Percentiles rank a stretch among this genome's conserved stretches.
Evolutionary conservation across 2,888 invertebrate genomes (phyloP).

Genomic region (Dioctria rufipes): DNA sequence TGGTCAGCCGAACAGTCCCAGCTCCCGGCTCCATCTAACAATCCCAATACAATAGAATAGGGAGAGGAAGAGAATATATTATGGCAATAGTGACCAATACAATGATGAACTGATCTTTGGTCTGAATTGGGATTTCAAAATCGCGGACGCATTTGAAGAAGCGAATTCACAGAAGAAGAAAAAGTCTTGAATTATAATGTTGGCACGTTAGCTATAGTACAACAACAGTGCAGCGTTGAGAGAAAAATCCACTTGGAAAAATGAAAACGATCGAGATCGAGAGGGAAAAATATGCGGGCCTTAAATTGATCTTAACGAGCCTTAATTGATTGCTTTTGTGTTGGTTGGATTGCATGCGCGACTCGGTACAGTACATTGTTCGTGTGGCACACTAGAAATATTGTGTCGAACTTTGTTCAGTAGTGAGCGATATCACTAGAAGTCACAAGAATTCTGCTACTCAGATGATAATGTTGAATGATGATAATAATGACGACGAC

Average conservation of each 20-base stretch:
- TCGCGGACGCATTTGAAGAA: constrained; percentile 54
- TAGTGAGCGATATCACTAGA: background rate
- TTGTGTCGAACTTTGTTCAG: constrained; percentile 4
- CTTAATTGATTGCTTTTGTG: constrained; percentile 71
- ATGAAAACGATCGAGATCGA: constrained; percentile 46
- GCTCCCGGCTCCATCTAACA: too few relatives aligned
- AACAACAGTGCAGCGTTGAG: background rate
- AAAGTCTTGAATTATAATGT: background rate
- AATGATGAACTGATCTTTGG: constrained; percentile 17
- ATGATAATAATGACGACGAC: too few relatives aligned
- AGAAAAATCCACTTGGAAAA: constrained; percentile 48
- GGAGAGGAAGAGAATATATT: background rate
- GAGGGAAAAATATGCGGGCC: constrained; percentile 69
- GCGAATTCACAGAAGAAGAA: constrained; percentile 22
- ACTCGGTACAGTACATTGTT: background rate
- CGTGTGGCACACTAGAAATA: background rate
- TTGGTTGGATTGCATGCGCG: constrained; percentile 63
- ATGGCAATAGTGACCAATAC: background rate
- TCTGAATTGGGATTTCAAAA: constrained; percentile 56
- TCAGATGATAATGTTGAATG: background rate
- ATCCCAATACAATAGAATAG: background rate
- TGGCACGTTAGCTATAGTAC: constrained; percentile 8
- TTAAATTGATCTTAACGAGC: constrained; percentile 73
- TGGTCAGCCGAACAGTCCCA: background rate
- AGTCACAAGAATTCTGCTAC: background rate